phyloP scores from a whole-genome alignment of 2,888 invertebrate species.

The Chymomyza procnemis region DNA sequence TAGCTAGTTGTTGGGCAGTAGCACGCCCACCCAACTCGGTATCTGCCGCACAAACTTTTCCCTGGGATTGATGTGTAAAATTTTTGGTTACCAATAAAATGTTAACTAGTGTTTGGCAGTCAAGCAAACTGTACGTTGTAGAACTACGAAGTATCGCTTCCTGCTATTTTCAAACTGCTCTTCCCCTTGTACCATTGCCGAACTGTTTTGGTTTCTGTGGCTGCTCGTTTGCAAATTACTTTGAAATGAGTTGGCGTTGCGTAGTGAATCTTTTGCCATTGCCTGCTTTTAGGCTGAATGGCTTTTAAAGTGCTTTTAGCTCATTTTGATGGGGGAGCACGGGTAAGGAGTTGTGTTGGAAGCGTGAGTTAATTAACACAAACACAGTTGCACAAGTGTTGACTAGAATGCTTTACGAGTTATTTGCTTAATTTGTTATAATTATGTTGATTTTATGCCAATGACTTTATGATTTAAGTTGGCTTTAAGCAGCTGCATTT shows the following conservation, averaged over 20 bases:
- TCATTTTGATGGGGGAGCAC: slow-evolving; percentile 20
- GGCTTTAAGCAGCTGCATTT: background rate
- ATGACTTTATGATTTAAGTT: background rate
- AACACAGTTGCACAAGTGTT: slow-evolving; percentile 34
- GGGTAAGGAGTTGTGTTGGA: background rate
- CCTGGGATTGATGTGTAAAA: slow-evolving; percentile 59
- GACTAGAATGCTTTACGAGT: slow-evolving; percentile 31
- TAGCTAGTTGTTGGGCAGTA: slow-evolving; percentile 24
- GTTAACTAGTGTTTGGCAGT: slow-evolving; percentile 37
- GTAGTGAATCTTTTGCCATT: slow-evolving; percentile 20
- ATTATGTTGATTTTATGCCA: slow-evolving; percentile 64
- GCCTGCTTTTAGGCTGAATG: slow-evolving; percentile 24
- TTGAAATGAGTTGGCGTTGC: slow-evolving; percentile 55
- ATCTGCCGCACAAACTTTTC: background rate
- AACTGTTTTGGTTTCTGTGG: slow-evolving; percentile 18
- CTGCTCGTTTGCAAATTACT: slow-evolving; percentile 61
- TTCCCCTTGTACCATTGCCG: background rate
- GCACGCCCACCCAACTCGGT: background rate
- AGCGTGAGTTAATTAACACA: slow-evolving; percentile 50
- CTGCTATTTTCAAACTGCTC: background rate
- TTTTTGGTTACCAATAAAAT: slow-evolving; percentile 71
- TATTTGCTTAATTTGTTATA: slow-evolving; percentile 66
- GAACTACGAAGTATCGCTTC: background rate
- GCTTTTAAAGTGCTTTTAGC: slow-evolving; percentile 53
- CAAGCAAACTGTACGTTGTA: slow-evolving; percentile 11